Conservation (phyloP, 2,888 invertebrate genomes). For the Himalopsyche japonica region DNA sequence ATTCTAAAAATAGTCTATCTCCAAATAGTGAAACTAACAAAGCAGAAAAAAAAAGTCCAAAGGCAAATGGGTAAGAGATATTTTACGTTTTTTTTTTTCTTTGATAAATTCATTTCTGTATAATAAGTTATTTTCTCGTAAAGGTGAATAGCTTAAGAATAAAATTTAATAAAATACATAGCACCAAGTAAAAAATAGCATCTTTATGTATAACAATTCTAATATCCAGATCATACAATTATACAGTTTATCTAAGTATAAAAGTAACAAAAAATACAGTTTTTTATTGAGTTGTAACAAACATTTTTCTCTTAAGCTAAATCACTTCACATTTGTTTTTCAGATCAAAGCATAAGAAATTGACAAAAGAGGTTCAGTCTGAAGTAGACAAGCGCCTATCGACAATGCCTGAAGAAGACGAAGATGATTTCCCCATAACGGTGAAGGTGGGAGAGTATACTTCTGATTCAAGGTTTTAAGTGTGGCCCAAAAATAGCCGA, state of each 20-base stretch:
- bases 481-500: slow-evolving; percentile 3
- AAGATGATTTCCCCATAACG: slow-evolving; percentile 67
- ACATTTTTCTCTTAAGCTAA: too few species aligned
- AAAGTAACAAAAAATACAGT: too few species aligned
- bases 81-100: background rate
- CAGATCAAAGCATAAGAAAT: slow-evolving; percentile 69
- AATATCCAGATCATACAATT: too few species aligned
- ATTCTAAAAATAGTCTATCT: slow-evolving; percentile 52
- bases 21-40: slow-evolving; percentile 48
- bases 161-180: background rate
- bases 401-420: slow-evolving; percentile 86
- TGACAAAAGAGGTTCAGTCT: slow-evolving; percentile 68
- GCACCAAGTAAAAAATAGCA: too few species aligned
- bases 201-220: too few species aligned
- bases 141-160: background rate
- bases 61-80: slow-evolving; percentile 33
- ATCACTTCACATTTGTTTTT: slow-evolving; percentile 33
- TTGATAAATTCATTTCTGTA: too few species aligned
- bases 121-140: background rate
- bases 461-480: slow-evolving; percentile 58
- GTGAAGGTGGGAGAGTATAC: slow-evolving; percentile 54
- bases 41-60: slow-evolving; percentile 51
- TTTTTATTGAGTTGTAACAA: too few species aligned
- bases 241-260: too few species aligned
- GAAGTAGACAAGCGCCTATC: slow-evolving; percentile 71